Evolutionary conservation across 2,113 vertebrate genomes (phyloP), one percentile per base, ranked within the genome.

Genomic region (Zosterops lateralis): DNA sequence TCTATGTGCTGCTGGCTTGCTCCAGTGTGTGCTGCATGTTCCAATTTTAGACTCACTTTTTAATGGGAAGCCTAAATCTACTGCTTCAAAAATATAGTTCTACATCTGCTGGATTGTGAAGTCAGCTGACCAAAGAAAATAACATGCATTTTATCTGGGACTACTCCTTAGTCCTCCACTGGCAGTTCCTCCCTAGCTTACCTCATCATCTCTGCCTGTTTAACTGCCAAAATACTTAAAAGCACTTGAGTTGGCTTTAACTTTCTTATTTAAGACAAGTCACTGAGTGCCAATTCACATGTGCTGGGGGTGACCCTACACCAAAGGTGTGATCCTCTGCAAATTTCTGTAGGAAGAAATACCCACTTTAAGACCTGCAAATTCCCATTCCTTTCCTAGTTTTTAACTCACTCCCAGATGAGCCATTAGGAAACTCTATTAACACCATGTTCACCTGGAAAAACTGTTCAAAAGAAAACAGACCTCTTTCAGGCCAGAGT

Each of bases 391-490:
- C 78, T 84, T 94, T 83, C 57, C 80, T 66, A 71, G 60, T 77
- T 81, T 77, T 68, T 71, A 95, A 93, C 86, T 45, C 91, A 85
- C 10, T 90, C 95, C 75, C 87, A 91, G 75, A 60, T 60, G 94
- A 92, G 64, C 77, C 68, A 85, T 90, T 95, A 86, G 25, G 25
- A 95, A 90, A 91, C 78, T 85, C 78, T 34, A 86, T 92, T 91
- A 96, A 93, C 82, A 80, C 82, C 78, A 73, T 8, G 48, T 71
- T 88, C 93, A 95, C 87, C 94, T 95, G 90, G 64, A 94, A 93
- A 97, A 96, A 91, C 67, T 34, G 82, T 71, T 95, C 91, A 77
- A 83, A 89, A 85, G 78, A 89, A 94, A 96, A 86, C 60, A 95
- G 87, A 66, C 16, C 9, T 64, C 47, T 87, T 91, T 90, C 60